Evolutionary conservation across 2,797 vertebrate genomes (phyloP).

Genomic region (Liasis olivaceus): DNA sequence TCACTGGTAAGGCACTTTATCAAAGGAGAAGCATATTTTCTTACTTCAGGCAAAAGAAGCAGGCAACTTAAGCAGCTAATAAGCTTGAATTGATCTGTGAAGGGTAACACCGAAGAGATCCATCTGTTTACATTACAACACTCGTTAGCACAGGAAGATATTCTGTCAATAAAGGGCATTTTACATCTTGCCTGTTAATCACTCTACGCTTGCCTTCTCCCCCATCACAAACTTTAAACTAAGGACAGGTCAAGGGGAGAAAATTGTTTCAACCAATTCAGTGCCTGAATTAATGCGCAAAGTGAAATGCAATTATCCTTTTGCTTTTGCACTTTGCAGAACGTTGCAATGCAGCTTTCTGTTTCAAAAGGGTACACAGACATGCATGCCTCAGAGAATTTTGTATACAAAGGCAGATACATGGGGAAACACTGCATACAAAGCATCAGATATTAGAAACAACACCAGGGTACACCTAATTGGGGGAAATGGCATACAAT

Average conservation of each 20-base stretch:
- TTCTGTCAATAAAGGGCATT: constrained; percentile 9
- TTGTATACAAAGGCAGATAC: background rate
- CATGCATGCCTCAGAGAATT: background rate
- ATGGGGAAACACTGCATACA: background rate
- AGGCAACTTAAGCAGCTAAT: constrained; percentile 31
- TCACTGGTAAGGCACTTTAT: constrained; percentile 36
- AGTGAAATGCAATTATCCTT: background rate
- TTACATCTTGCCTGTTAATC: constrained; percentile 23
- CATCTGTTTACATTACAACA: constrained; percentile 23
- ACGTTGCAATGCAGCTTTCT: background rate
- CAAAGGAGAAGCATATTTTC: constrained; percentile 48
- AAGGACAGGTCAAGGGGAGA: background rate
- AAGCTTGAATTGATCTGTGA: constrained; percentile 41
- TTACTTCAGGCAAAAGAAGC: constrained; percentile 37
- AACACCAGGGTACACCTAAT: background rate
- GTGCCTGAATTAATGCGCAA: background rate
- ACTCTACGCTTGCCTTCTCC: background rate
- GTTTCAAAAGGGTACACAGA: background rate
- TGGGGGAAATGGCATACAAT: background rate
- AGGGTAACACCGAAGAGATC: constrained; percentile 32
- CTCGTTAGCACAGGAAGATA: constrained; percentile 14
- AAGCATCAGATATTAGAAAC: background rate
- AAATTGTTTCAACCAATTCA: background rate
- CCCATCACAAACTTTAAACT: background rate
- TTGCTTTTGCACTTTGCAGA: background rate